Base-by-base conservation (phyloP, 2,888 invertebrate species). In the Dryobota labecula region DNA sequence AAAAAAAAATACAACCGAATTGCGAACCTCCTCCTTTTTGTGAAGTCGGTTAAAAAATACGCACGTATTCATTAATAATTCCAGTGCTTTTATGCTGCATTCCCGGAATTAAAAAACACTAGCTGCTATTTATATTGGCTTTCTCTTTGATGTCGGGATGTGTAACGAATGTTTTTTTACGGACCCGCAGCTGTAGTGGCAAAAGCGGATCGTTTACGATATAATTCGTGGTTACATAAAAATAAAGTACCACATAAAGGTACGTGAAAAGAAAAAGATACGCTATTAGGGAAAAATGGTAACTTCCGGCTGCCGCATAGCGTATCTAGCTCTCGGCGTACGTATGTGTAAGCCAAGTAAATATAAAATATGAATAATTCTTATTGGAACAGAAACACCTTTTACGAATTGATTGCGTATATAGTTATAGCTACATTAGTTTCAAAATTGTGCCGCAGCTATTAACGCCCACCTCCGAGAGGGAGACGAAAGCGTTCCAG, bases 41-140 rank as follows among this genome's bases (percentile, higher is more conserved):
- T n/a, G n/a, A n/a, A n/a, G n/a, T n/a, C n/a, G n/a, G n/a, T n/a
- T n/a, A n/a, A n/a, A n/a, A n/a, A n/a, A n/a, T n/a, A 27, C 33
- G 8, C 11, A 43, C 18, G n/a, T 4, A 27, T 45, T 60, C n/a
- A 49, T 75, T 60, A 64, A 41, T 67, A 49, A 66, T 80, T 76
- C 24, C 49, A 27, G 2, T 47, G n/a, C 13, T 54, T 76, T 36
- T 79, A n/a, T 24, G 8, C 43, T 60, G 43, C 49, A 49, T 49
- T 30, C 30, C 63, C 38, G 60, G 70, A 24, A 58, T 68, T 64
- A 64, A 76, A 58, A 47, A 82, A n/a, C 53, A 56, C 68, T 67
- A 64, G 41, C 38, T 76, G 38, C 45, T 45, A 60, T 60, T 74
- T 60, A 62, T 49, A 80, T 67, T 61, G 76, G 24, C 33, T 60